Evolutionary conservation across 2,888 invertebrate genomes (phyloP), one percentile per base, ranked within the genome.

Genomic region (Monopis laevigella): DNA sequence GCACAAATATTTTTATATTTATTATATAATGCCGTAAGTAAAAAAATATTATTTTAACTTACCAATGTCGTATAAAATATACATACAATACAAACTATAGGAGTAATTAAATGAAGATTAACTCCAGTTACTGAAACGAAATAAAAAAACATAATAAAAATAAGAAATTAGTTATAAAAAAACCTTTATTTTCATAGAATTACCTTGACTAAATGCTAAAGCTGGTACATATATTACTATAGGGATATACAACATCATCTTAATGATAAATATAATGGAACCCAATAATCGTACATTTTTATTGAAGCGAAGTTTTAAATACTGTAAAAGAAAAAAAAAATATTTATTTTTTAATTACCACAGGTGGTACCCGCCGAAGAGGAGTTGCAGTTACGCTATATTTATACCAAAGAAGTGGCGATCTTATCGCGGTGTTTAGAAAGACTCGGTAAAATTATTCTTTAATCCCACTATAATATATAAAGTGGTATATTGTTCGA

Each of bases 11-110:
- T n/a, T n/a, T n/a, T n/a, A n/a, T n/a, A n/a, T n/a, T n/a, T n/a
- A n/a, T n/a, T n/a, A n/a, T n/a, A n/a, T n/a, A n/a, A n/a, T n/a
- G n/a, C n/a, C n/a, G n/a, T n/a, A n/a, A n/a, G n/a, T n/a, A n/a
- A n/a, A n/a, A n/a, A n/a, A n/a, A n/a, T n/a, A n/a, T n/a, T n/a
- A n/a, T n/a, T n/a, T 17, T 44, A 56, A 83, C 88, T 87, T 77
- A 92, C 93, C 65, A 93, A 65, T 45, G 93, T 91, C 1, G 96
- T 96, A 69, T 96, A 96, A 72, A 96, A 93, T 50, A 93, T 95
- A 73, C 93, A 93, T n/a, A 93, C 90, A 26, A 89, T 68, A 63
- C 92, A 92, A 2, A 93, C 91, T 16, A 90, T 83, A 0, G 90
- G 86, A 8, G 92, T 89, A 18, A 92, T 87, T 48, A 90, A 70